Conservation (phyloP, 2,797 vertebrate genomes). For the Coluber constrictor region DNA sequence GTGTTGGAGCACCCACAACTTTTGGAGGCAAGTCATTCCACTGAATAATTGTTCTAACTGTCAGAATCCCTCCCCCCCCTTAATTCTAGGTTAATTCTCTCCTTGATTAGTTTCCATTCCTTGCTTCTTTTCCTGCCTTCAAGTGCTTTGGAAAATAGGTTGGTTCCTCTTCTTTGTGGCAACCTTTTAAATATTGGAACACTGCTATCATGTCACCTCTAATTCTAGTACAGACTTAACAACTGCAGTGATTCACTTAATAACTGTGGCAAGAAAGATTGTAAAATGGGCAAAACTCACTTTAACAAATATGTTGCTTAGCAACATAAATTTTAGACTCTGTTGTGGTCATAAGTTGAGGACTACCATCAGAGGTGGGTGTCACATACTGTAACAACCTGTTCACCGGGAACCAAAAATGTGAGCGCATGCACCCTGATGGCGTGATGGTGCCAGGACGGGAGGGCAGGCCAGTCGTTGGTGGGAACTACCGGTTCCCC, state of each 20-base stretch:
- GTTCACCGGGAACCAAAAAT: too few relatives aligned
- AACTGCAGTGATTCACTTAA: too few relatives aligned
- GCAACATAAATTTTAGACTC: too few relatives aligned
- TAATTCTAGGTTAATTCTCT: background rate
- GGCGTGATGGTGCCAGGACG: too few relatives aligned
- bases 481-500: too few relatives aligned
- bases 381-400: too few relatives aligned
- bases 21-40: background rate
- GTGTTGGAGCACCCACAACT: background rate
- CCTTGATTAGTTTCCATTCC: background rate
- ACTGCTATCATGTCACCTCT: background rate
- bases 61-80: background rate
- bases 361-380: too few relatives aligned
- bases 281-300: background rate
- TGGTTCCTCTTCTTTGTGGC: background rate
- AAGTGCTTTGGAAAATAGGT: background rate
- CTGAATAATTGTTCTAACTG: background rate
- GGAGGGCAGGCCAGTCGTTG: too few relatives aligned
- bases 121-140: background rate
- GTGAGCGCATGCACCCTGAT: too few relatives aligned
- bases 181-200: background rate
- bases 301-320: background rate
- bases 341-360: too few relatives aligned
- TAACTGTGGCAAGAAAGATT: background rate
- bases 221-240: background rate